Base-by-base conservation (phyloP, 2,888 invertebrate genomes). In the Tortrix viridana region DNA sequence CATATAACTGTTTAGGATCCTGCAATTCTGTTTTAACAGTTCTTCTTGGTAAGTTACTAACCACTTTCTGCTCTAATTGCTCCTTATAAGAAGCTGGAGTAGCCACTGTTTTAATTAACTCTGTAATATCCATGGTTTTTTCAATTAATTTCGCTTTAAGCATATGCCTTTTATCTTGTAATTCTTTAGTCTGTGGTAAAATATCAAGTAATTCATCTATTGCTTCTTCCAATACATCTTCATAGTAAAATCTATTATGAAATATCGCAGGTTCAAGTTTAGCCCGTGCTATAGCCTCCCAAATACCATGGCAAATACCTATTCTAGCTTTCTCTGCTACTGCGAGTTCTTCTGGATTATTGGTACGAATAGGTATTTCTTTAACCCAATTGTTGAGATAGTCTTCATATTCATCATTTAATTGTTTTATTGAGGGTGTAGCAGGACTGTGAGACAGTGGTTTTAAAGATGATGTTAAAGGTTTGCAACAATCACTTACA, bases 151-250 rank as follows among this genome's bases (percentile, higher is more conserved):
- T 67, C 3, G 69, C 70, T 75, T 86, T 89, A 4, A 88, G 57
- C 1, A 50, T 12, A 49, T 76, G 71, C 62, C 79, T 82, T 43
- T 71, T 74, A 1, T 67, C 57, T 5, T 61, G 59, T 6, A 90
- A 67, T 50, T 84, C 83, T 22, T 68, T 48, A 5, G 80, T 74
- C 66, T 83, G 75, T 12, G 88, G 86, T 50, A 89, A 69, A 23
- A 67, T 66, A 55, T 73, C 67, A 3, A 90, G 61, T 46, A 91
- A 68, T 12, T 76, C 74, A 67, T 87, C 89, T 14, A 89, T 70
- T 65, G 88, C 88, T 43, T 85, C 78, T 48, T 85, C 86, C 22
- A 91, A 73, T 3, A 78, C 66, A 60, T 87, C 85, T 72, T 85
- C 80, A 53, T 77, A 86, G 57, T 80, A 75, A 67, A 82, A 82